Evolutionary conservation across 2,113 vertebrate species (phyloP).

Genomic region (Osmerus mordax): DNA sequence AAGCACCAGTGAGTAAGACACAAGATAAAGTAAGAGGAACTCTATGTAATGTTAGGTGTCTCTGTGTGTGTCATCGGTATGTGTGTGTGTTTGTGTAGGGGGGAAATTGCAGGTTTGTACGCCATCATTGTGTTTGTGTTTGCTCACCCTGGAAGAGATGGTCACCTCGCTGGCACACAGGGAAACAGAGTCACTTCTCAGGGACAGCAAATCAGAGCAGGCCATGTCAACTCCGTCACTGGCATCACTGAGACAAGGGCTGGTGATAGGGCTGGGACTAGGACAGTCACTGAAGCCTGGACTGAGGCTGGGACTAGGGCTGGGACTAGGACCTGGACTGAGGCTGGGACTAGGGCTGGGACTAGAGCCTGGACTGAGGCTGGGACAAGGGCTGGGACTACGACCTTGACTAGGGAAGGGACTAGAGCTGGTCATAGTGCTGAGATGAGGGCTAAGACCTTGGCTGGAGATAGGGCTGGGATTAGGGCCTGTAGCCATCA

Average conservation of each 20-base stretch:
- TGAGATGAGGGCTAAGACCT: too few species aligned
- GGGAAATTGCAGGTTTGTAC: too few species aligned
- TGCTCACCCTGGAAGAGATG: slow-evolving; percentile 54
- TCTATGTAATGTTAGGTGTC: slow-evolving; percentile 6
- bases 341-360: not conserved
- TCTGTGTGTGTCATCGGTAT: not conserved
- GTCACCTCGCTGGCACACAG: slow-evolving; percentile 41
- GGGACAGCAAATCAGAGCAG: slow-evolving; percentile 47
- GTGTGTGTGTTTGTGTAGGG: too few species aligned
- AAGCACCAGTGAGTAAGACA: slow-evolving; percentile 38
- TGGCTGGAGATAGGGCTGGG: not conserved
- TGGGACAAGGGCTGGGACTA: not conserved
- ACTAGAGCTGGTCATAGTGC: not conserved
- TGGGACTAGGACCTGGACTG: not conserved
- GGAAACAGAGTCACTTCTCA: slow-evolving; percentile 54
- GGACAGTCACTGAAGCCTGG: too few species aligned
- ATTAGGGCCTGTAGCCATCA: too few species aligned
- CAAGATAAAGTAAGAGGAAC: slow-evolving; percentile 22
- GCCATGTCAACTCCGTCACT: slow-evolving; percentile 32
- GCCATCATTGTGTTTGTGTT: not conserved
- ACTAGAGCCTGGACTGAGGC: not conserved
- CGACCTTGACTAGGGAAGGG: slow-evolving; percentile 3
- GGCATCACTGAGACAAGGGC: not conserved
- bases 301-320: not conserved
- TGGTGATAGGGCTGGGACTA: not conserved